phyloP scores from a whole-genome alignment of 2,113 vertebrate species.

The Parus major region DNA sequence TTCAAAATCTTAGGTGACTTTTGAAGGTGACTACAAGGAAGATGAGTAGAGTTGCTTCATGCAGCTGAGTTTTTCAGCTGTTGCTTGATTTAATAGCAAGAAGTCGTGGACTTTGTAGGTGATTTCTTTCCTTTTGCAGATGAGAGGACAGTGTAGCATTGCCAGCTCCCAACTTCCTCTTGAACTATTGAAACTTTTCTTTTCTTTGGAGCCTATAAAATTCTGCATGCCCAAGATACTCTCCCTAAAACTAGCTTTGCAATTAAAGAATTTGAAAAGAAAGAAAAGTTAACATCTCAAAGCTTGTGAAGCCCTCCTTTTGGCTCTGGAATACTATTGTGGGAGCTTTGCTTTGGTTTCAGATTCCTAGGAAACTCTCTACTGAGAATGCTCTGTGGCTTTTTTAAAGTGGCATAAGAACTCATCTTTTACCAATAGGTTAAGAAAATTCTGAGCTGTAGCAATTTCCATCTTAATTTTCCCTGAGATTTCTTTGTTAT shows the following conservation, averaged over 20 bases:
- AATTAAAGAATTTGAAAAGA: conserved; percentile 26
- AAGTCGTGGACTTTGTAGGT: not conserved
- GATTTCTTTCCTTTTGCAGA: not conserved
- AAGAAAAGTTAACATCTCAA: not conserved
- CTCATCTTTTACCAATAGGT: not conserved
- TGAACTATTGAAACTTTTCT: not conserved
- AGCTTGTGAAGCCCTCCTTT: not conserved
- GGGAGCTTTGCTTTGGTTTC: not conserved
- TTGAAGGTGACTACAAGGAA: conserved; percentile 52
- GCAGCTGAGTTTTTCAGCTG: not conserved
- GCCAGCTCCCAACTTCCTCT: not conserved
- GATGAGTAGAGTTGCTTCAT: not conserved
- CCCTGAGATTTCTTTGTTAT: not conserved
- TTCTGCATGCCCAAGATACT: not conserved
- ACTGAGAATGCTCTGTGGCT: not conserved
- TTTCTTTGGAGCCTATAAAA: not conserved
- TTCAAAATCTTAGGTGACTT: conserved; percentile 44
- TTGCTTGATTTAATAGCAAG: conserved; percentile 24
- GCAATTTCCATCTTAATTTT: not conserved
- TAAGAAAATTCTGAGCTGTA: not conserved
- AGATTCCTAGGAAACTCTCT: not conserved
- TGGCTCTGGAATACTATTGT: not conserved
- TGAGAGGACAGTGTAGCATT: not conserved
- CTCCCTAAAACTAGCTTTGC: not conserved
- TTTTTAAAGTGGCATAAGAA: not conserved